phyloP scores from a whole-genome alignment of 2,797 vertebrate species.

The Chrysocyon brachyurus region DNA sequence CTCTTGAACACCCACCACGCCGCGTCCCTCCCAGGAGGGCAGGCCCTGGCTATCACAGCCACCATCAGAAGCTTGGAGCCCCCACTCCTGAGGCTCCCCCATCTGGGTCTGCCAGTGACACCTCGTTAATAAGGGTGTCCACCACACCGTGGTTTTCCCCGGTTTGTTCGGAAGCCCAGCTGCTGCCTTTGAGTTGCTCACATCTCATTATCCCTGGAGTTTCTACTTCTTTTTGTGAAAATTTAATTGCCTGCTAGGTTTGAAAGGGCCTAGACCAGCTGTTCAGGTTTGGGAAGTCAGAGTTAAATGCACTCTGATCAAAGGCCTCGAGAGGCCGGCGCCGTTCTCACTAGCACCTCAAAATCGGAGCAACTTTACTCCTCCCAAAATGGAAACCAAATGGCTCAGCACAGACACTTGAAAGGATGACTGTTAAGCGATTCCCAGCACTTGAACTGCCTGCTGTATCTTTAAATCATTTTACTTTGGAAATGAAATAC shows the following conservation, averaged over 20 bases:
- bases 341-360: slow-evolving; percentile 9
- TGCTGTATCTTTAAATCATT: neutral
- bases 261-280: slow-evolving; percentile 71
- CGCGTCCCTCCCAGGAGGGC: neutral
- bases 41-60: neutral
- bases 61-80: neutral
- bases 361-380: slow-evolving; percentile 10
- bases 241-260: slow-evolving; percentile 77
- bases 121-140: neutral
- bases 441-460: neutral
- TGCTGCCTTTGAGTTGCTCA: slow-evolving; percentile 54
- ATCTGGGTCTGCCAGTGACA: rapidly evolving
- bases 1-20: neutral
- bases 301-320: slow-evolving; percentile 69
- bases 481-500: neutral
- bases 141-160: neutral
- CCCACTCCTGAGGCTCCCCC: neutral
- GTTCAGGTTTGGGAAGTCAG: slow-evolving; percentile 67
- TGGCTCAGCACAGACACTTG: neutral
- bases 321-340: slow-evolving; percentile 39
- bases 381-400: slow-evolving; percentile 63
- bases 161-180: slow-evolving; percentile 55
- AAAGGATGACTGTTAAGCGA: slow-evolving; percentile 18
- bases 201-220: slow-evolving; percentile 69
- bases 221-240: slow-evolving; percentile 71